Conservation (phyloP, 2,888 invertebrate species). For the Ophraella communa region DNA sequence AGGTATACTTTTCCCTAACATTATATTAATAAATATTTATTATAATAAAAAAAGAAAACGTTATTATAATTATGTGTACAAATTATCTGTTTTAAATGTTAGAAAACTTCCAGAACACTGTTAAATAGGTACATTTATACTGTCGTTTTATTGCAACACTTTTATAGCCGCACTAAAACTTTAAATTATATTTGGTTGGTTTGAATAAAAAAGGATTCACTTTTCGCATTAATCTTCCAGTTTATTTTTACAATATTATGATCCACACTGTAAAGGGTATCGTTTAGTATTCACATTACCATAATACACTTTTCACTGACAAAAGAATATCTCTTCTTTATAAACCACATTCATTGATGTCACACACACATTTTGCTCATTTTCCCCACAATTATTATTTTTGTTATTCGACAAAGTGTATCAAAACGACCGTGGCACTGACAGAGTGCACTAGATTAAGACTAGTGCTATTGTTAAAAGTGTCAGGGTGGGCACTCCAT, state of each 20-base stretch:
- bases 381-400: conserved; percentile 33
- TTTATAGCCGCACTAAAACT: too few relatives aligned
- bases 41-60: too few relatives aligned
- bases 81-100: too few relatives aligned
- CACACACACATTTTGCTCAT: conserved; percentile 30
- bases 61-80: too few relatives aligned
- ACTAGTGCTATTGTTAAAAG: conserved; percentile 50
- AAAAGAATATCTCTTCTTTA: neutral
- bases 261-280: neutral
- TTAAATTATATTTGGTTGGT: too few relatives aligned
- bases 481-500: conserved; percentile 57
- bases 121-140: too few relatives aligned
- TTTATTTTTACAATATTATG: neutral
- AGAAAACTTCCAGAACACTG: too few relatives aligned
- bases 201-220: neutral
- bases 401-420: conserved; percentile 38
- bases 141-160: too few relatives aligned
- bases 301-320: conserved; percentile 2
- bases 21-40: too few relatives aligned
- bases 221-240: neutral
- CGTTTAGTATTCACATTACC: neutral
- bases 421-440: conserved; percentile 50
- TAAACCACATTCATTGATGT: conserved; percentile 20
- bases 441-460: conserved; percentile 57
- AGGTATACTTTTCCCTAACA: too few relatives aligned